Evolutionary conservation across 2,888 invertebrate genomes (phyloP).

Genomic region (Terebella lapidaria): DNA sequence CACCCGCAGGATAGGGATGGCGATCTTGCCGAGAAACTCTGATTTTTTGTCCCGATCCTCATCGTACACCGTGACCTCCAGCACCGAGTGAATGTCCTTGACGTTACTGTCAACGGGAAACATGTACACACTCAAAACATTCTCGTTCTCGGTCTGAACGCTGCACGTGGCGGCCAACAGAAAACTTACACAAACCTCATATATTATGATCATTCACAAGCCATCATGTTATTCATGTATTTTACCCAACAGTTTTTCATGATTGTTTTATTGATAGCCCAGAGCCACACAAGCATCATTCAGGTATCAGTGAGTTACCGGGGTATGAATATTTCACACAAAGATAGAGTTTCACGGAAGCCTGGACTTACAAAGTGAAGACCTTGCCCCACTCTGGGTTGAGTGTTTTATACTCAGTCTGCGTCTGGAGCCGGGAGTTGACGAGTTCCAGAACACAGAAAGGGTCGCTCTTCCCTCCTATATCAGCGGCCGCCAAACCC

Average conservation of each 20-base stretch:
- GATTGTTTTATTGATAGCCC: too few relatives aligned
- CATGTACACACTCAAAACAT: too few relatives aligned
- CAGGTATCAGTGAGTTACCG: too few relatives aligned
- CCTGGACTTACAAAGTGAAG: conserved; percentile 94
- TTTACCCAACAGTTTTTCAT: too few relatives aligned
- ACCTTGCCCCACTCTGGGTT: conserved; percentile 97
- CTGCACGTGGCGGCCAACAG: too few relatives aligned
- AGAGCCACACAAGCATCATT: too few relatives aligned
- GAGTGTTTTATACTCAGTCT: conserved; percentile 96
- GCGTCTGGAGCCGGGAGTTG: conserved; percentile 91
- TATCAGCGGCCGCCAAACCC: conserved; percentile 87
- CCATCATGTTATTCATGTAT: too few relatives aligned
- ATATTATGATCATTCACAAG: too few relatives aligned
- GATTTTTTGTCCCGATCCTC: conserved; percentile 92
- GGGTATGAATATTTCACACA: too few relatives aligned
- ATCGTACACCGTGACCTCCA: conserved; percentile 94
- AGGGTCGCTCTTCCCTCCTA: conserved; percentile 97
- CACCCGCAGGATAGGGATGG: conserved; percentile 72
- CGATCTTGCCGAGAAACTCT: conserved; percentile 90
- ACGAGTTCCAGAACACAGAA: conserved; percentile 95
- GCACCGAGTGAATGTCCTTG: conserved; percentile 85
- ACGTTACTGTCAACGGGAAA: conserved; percentile 48
- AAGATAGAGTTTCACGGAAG: too few relatives aligned
- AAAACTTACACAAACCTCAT: too few relatives aligned
- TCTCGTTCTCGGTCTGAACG: too few relatives aligned